These are phyloP conservation scores for Aspidiotus rigidus DNA, from an alignment of 2,888 invertebrate genomes.

Conservation along the genomic window DNA sequence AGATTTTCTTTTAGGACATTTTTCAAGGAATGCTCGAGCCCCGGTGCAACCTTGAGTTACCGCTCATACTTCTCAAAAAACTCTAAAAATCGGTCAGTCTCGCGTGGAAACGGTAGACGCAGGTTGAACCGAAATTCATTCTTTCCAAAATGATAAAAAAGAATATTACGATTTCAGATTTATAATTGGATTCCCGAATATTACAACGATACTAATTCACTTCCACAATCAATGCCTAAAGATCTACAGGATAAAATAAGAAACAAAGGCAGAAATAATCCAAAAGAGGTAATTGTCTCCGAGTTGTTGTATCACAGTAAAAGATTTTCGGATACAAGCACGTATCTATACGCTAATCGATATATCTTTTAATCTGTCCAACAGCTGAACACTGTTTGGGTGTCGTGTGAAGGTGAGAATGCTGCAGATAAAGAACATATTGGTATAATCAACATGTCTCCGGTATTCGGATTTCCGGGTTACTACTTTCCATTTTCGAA, in stretches of 20 bases:
- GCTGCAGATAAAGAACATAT: slow-evolving; percentile 86
- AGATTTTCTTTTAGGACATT: slow-evolving; percentile 13
- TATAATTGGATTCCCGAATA: slow-evolving; percentile 76
- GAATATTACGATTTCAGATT: slow-evolving; percentile 53
- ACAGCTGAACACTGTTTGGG: slow-evolving; percentile 75
- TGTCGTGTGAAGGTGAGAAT: slow-evolving; percentile 89
- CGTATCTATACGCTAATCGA: too few species aligned
- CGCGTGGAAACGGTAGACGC: too few species aligned
- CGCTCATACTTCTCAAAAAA: too few species aligned
- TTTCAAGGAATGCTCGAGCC: too few species aligned
- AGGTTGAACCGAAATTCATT: too few species aligned
- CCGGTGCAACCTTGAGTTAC: too few species aligned
- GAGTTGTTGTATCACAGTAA: too few species aligned
- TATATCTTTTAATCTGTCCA: too few species aligned
- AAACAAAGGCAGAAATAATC: neutral
- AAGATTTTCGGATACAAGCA: too few species aligned
- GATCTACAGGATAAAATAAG: slow-evolving; percentile 52
- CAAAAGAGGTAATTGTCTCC: slow-evolving; percentile 3
- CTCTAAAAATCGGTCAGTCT: too few species aligned
- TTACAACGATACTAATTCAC: slow-evolving; percentile 60
- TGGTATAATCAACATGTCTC: slow-evolving; percentile 71
- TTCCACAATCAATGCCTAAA: slow-evolving; percentile 65
- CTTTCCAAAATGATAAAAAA: too few species aligned
- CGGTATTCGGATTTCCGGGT: slow-evolving; percentile 74
- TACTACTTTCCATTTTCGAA: slow-evolving; percentile 84